These are phyloP conservation scores for Pantherophis vulpinus DNA, from an alignment of 2,797 vertebrate species.

Conservation along the genomic window DNA sequence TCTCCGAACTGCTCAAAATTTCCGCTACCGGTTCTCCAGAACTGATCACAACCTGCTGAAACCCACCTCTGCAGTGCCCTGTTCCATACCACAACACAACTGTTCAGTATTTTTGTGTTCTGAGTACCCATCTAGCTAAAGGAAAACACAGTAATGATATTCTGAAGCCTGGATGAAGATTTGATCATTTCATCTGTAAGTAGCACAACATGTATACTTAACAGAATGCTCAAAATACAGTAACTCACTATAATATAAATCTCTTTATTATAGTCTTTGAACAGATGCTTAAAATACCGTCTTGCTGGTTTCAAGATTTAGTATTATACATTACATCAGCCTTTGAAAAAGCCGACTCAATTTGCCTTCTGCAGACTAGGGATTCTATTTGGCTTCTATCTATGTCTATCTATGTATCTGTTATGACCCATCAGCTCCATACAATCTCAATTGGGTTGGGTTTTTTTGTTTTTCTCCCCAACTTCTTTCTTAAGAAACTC, in stretches of 20 bases:
- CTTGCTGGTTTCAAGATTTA: neutral
- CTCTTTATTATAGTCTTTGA: neutral
- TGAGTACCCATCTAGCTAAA: neutral
- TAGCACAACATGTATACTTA: neutral
- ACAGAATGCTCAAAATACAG: neutral
- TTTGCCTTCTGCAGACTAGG: neutral
- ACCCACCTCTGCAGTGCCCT: neutral
- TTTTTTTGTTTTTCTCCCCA: neutral
- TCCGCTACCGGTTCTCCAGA: too few relatives aligned
- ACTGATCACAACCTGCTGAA: too few relatives aligned
- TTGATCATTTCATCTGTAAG: neutral
- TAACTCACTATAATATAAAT: neutral
- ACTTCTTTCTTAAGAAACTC: neutral
- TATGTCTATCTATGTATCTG: neutral
- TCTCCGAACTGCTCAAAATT: too few relatives aligned
- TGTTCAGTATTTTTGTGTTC: neutral
- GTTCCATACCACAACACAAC: neutral
- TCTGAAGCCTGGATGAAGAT: neutral
- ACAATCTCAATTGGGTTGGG: neutral
- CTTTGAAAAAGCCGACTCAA: neutral
- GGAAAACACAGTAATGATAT: neutral
- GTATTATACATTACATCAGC: neutral
- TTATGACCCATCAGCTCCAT: neutral
- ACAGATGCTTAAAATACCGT: neutral
- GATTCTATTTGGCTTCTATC: neutral